phyloP scores from a whole-genome alignment of 2,888 invertebrate genomes.

The Fragum whitleyi region DNA sequence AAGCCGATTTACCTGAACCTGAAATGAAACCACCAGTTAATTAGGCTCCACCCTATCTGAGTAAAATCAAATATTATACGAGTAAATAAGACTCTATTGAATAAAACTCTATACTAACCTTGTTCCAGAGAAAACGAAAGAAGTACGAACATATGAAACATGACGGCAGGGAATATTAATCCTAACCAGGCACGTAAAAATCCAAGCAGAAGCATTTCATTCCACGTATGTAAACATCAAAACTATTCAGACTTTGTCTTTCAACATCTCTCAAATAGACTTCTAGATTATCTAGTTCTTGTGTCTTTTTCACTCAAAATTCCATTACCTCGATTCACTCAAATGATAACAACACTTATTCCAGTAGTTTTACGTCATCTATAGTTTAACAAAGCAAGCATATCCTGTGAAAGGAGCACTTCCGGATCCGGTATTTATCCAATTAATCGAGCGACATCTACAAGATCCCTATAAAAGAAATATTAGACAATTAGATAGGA shows the following conservation, averaged over 20 bases:
- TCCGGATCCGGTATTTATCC: slow-evolving; percentile 34
- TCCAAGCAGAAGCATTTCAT: slow-evolving; percentile 16
- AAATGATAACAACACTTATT: slow-evolving; percentile 7
- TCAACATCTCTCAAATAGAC: background rate
- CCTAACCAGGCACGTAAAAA: slow-evolving; percentile 17
- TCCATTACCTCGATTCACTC: slow-evolving; percentile 31
- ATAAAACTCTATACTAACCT: too few relatives aligned
- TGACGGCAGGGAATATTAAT: slow-evolving; percentile 10
- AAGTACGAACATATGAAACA: slow-evolving; percentile 16
- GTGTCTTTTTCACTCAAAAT: slow-evolving; percentile 25
- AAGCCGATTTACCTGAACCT: too few relatives aligned
- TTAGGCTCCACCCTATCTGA: too few relatives aligned
- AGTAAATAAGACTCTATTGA: too few relatives aligned
- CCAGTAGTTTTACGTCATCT: slow-evolving; percentile 12
- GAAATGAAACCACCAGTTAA: too few relatives aligned
- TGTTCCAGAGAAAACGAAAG: slow-evolving; percentile 15
- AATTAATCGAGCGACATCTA: slow-evolving; percentile 26
- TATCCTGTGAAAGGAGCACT: slow-evolving; percentile 9
- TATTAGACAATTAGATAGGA: slow-evolving; percentile 2
- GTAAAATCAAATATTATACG: too few relatives aligned
- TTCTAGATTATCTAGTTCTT: slow-evolving; percentile 12
- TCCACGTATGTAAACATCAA: slow-evolving; percentile 3
- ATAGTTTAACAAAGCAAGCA: slow-evolving; percentile 20
- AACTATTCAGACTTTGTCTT: background rate
- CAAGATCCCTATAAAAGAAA: slow-evolving; percentile 12